These are phyloP conservation scores for Ctenomys sociabilis DNA, from an alignment of 2,113 vertebrate genomes.

Conservation along the genomic window DNA sequence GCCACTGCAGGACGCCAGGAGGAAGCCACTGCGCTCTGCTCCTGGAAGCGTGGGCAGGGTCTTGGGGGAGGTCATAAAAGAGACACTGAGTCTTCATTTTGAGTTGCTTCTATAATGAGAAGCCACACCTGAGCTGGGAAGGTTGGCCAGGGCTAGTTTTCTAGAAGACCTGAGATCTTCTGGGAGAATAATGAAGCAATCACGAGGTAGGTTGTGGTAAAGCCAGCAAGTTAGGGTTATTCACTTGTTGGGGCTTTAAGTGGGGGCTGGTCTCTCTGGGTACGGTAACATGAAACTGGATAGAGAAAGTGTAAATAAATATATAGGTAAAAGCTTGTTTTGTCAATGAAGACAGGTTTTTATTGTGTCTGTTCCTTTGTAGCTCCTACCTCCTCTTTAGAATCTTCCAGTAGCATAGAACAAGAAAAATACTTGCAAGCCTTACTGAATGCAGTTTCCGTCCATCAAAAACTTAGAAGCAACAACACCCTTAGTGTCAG, in stretches of 20 bases:
- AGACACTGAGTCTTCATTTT: constrained; percentile 8
- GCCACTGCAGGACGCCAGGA: not conserved
- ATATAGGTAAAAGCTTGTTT: not conserved
- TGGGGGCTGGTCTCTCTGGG: constrained; percentile 42
- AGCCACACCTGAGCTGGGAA: not conserved
- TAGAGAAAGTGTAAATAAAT: constrained; percentile 20
- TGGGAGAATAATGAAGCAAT: constrained; percentile 29
- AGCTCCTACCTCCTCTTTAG: constrained; percentile 92
- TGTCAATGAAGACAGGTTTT: constrained; percentile 52
- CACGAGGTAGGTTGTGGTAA: constrained; percentile 53
- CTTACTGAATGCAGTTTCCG: constrained; percentile 93
- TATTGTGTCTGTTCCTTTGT: constrained; percentile 60
- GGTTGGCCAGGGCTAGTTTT: constrained; percentile 28
- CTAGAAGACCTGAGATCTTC: constrained; percentile 38
- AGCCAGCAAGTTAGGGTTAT: constrained; percentile 45
- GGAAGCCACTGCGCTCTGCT: not conserved
- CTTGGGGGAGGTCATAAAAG: not conserved
- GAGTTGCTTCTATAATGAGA: not conserved
- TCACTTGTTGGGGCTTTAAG: not conserved
- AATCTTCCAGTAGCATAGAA: constrained; percentile 97
- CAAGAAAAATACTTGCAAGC: constrained; percentile 99
- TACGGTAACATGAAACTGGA: constrained; percentile 43
- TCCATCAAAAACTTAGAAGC: constrained; percentile 93
- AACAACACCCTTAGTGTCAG: constrained; percentile 92
- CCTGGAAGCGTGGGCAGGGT: not conserved